phyloP scores from a whole-genome alignment of 1,140 invertebrate genomes.

The Grapholita molesta region DNA sequence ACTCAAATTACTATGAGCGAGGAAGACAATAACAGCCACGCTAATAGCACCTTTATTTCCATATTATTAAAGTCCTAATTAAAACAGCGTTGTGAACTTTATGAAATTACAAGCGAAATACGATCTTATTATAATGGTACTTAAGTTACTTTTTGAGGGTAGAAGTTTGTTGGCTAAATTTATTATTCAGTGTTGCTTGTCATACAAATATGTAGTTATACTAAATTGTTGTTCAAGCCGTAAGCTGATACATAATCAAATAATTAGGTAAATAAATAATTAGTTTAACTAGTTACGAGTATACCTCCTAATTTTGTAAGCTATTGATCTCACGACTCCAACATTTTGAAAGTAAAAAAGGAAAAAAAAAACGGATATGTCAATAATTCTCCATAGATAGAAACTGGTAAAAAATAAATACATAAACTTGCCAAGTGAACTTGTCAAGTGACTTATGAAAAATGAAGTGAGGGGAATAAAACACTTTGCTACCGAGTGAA shows the following conservation, averaged over 20 bases:
- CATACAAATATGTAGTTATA: background rate
- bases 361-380: no score
- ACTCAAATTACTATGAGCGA: background rate
- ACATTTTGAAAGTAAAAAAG: no score
- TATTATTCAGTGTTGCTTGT: background rate
- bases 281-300: no score
- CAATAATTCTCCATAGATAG: no score
- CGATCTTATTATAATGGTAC: background rate
- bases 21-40: background rate
- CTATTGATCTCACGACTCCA: no score
- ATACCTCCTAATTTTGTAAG: no score
- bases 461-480: no score
- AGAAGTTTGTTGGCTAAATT: background rate
- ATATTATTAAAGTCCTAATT: background rate
- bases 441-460: no score
- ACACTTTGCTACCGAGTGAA: no score
- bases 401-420: no score
- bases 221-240: background rate
- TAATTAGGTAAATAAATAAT: no score
- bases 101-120: background rate
- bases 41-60: background rate
- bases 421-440: no score
- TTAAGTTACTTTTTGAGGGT: background rate
- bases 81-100: background rate
- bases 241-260: background rate